These are phyloP conservation scores for Xyliphius kryptos DNA, from an alignment of 2,113 vertebrate species.

Conservation along the genomic window DNA sequence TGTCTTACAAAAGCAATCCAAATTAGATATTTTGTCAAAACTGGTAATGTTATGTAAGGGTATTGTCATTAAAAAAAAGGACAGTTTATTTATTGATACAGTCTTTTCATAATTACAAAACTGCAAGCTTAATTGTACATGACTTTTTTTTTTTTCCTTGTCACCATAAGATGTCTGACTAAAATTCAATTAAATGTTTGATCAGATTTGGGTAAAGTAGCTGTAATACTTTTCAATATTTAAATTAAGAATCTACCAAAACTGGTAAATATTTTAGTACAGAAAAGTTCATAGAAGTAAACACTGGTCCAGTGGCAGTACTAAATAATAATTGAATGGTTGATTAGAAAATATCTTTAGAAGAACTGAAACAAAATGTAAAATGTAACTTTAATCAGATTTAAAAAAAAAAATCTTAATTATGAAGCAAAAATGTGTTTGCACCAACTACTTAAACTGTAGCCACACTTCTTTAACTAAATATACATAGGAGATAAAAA, in stretches of 20 bases:
- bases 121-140: no score
- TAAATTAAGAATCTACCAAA: neutral
- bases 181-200: no score
- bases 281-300: no score
- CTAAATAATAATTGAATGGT: neutral
- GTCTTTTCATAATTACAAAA: no score
- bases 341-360: neutral
- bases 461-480: neutral
- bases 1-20: constrained; percentile 45
- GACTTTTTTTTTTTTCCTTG: no score
- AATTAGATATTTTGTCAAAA: constrained; percentile 48
- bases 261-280: neutral
- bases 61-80: neutral
- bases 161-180: no score
- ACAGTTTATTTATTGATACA: no score
- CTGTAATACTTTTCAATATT: neutral
- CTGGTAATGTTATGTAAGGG: constrained; percentile 31
- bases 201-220: no score
- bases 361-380: neutral
- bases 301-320: neutral
- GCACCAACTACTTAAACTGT: constrained; percentile 5
- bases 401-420: neutral
- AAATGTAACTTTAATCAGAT: neutral
- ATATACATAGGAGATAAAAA: constrained; percentile 1
- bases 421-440: neutral